phyloP scores from a whole-genome alignment of 2,888 invertebrate genomes.

The Neoitamus cyanurus region DNA sequence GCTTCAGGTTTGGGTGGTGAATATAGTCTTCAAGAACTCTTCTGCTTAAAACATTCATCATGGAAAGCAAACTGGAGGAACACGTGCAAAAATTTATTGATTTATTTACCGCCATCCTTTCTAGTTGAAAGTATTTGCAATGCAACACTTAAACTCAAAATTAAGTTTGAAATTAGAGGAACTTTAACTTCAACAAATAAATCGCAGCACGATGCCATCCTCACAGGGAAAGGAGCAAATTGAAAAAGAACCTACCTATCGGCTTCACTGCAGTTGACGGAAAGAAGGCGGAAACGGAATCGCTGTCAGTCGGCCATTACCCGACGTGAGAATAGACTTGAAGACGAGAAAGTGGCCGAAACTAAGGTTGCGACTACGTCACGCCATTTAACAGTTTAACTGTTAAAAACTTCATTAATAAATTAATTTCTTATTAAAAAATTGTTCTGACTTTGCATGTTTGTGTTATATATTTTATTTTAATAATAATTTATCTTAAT shows the following conservation, averaged over 20 bases:
- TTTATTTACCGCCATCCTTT: neutral
- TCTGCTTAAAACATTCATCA: conserved; percentile 63
- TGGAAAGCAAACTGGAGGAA: conserved; percentile 48
- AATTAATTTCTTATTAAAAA: too few species aligned
- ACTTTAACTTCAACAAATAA: neutral
- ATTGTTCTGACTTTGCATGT: too few species aligned
- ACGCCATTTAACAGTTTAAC: too few species aligned
- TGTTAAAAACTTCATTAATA: too few species aligned
- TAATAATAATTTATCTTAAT: too few species aligned
- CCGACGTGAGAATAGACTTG: neutral
- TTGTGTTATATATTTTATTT: too few species aligned
- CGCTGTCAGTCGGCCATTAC: conserved; percentile 54
- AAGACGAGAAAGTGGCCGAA: neutral
- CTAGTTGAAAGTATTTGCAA: neutral
- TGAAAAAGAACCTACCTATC: conserved; percentile 63
- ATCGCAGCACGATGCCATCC: conserved; percentile 55
- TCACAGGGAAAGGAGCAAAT: conserved; percentile 56
- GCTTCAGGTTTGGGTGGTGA: conserved; percentile 65
- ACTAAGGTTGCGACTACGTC: neutral
- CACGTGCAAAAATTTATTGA: conserved; percentile 25
- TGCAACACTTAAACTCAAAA: neutral
- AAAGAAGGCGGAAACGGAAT: conserved; percentile 66
- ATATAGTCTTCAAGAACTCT: conserved; percentile 67
- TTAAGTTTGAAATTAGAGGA: neutral
- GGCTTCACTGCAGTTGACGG: conserved; percentile 60